Evolutionary conservation across 1,140 invertebrate genomes (phyloP), one percentile per base, ranked within the genome.

Genomic region (Hycleus cichorii): DNA sequence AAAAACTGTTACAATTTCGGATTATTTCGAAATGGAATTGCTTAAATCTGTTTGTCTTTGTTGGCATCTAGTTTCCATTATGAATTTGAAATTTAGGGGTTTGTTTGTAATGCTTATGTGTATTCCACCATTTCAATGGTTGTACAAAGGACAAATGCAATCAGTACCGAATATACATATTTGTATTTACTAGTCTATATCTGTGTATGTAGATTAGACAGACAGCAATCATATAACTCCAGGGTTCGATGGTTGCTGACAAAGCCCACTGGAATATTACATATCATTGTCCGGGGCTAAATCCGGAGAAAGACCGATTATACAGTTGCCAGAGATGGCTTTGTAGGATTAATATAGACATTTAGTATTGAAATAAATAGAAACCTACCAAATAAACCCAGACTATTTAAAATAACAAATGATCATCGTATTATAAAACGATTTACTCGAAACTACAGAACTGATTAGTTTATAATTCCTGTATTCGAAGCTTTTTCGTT

Each of bases 261-360:
- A 66, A 64, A 64, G 62, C 61, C 57, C 53, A 57, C 59, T 59
- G 49, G 63, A 63, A 67, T 67, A 67, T 67, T 67, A 59, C 60
- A 54, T 58, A 47, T 59, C 58, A 65, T 67, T 67, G 65, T 67
- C 42, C 47, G 56, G 24, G 54, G 40, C 58, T 57, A 63, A 65
- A 65, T 67, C 65, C 60, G 49, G 57, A 45, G 56, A 54, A 59
- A 62, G 51, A 50, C 49, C 60, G 60, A 59, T 59, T 63, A 59
- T 59, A 32, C 32, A 32, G 32, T 32, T 32, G 32, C 32, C 47
- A 44, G 40, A 38, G 44, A 39, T 25, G 38, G n/a, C 39, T 57
- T 44, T 49, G 54, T 44, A 27, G 42, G 39, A 53, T 53, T 53
- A 53, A 32, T 32, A 32, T 32, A 32, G 7, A 32, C 32, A 32